Conservation (phyloP, 2,888 invertebrate species). For the Dioctria linearis region DNA sequence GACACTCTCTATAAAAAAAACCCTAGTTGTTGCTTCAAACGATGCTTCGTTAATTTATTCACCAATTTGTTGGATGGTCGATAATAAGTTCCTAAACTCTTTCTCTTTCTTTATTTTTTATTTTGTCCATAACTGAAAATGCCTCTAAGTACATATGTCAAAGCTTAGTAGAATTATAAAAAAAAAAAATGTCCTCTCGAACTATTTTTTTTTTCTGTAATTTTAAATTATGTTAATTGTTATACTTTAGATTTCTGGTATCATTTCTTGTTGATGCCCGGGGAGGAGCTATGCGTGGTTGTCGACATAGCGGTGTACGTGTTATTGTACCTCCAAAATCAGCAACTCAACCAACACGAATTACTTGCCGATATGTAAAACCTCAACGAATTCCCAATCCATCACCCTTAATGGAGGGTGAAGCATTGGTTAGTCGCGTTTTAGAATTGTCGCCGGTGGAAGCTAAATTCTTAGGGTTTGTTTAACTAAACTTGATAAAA, state of each 20-base stretch:
- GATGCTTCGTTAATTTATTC: no score
- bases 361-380: constrained; percentile 94
- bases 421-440: constrained; percentile 94
- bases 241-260: constrained; percentile 86
- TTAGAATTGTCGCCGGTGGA: constrained; percentile 96
- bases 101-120: no score
- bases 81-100: no score
- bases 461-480: constrained; percentile 95
- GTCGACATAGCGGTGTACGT: constrained; percentile 96
- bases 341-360: constrained; percentile 94
- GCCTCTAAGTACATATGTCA: no score
- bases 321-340: constrained; percentile 97
- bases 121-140: no score
- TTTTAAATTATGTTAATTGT: not conserved
- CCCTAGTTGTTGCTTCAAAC: no score
- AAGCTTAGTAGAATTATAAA: no score
- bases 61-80: no score
- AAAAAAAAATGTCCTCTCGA: not conserved
- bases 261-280: constrained; percentile 99
- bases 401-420: constrained; percentile 98
- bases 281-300: constrained; percentile 99
- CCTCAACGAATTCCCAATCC: constrained; percentile 80
- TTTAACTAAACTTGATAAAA: constrained; percentile 55
- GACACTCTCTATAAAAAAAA: no score
- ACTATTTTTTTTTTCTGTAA: not conserved